Conservation (phyloP, 2,888 invertebrate species). For the Campopleginae sp. region DNA sequence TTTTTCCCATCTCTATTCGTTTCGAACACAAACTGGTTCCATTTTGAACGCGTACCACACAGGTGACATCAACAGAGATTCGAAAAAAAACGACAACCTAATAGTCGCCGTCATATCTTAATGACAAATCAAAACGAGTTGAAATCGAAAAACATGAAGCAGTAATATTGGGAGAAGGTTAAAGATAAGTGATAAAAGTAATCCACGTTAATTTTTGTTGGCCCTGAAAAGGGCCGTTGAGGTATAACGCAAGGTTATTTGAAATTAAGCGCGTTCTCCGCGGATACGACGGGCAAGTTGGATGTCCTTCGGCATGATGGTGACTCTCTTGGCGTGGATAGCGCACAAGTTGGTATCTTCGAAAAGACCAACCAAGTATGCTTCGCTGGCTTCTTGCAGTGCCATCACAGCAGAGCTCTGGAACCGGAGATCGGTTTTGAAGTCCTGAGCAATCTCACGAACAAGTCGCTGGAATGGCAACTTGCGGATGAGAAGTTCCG, state of each 20-base stretch:
- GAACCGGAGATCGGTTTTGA: conserved; percentile 26
- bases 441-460: conserved; percentile 29
- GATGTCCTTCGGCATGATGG: conserved; percentile 23
- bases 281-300: conserved; percentile 22
- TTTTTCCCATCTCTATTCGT: no score
- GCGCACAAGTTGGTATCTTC: conserved; percentile 32
- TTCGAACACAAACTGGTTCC: no score
- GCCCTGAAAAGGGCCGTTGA: conserved; percentile 36
- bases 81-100: not conserved
- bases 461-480: conserved; percentile 32
- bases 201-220: conserved; percentile 37
- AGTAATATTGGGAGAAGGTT: not conserved
- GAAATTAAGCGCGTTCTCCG: conserved; percentile 22
- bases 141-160: not conserved
- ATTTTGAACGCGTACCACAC: not conserved
- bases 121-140: not conserved
- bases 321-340: conserved; percentile 20
- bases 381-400: conserved; percentile 17
- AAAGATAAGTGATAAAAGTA: not conserved
- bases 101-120: not conserved
- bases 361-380: conserved; percentile 29
- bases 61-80: not conserved
- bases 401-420: conserved; percentile 25
- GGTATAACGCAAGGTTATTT: no score
- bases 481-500: conserved; percentile 25